Evolutionary conservation across 2,888 invertebrate genomes (phyloP).

Genomic region (Tachystola acroxantha): DNA sequence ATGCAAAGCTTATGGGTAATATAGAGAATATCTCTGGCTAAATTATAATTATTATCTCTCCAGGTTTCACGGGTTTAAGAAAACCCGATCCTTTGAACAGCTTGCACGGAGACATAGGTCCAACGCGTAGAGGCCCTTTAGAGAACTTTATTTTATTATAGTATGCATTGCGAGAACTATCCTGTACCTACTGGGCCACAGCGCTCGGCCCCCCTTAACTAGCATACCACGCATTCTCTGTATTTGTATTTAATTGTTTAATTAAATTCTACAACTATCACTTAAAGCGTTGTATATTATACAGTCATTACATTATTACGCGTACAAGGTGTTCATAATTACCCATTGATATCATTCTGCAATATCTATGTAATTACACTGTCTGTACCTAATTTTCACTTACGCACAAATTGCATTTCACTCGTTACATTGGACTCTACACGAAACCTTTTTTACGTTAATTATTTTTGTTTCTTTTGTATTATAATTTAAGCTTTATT

Average conservation of each 20-base stretch:
- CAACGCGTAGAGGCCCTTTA: too few relatives aligned
- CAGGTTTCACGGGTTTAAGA: too few relatives aligned
- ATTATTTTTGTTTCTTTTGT: slow-evolving; percentile 5
- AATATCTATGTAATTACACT: slow-evolving; percentile 41
- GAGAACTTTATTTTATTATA: too few relatives aligned
- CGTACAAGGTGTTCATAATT: slow-evolving; percentile 44
- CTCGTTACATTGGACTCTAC: slow-evolving; percentile 8
- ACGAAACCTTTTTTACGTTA: slow-evolving; percentile 12
- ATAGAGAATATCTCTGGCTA: too few relatives aligned
- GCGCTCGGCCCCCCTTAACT: not conserved
- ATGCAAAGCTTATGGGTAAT: too few relatives aligned
- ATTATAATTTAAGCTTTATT: not conserved
- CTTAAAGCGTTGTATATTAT: not conserved
- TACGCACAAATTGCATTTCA: slow-evolving; percentile 31
- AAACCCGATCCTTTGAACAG: too few relatives aligned
- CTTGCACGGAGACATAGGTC: too few relatives aligned
- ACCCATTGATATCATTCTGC: slow-evolving; percentile 31
- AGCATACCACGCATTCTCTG: not conserved
- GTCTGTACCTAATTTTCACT: slow-evolving; percentile 45
- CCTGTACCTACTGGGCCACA: too few relatives aligned
- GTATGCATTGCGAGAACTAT: too few relatives aligned
- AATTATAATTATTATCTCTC: too few relatives aligned
- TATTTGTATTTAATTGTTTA: too few relatives aligned
- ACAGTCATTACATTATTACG: slow-evolving; percentile 8
- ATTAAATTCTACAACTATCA: too few relatives aligned